These are phyloP conservation scores for Ranitomeya imitator DNA, from an alignment of 2,113 vertebrate species.

Conservation along the genomic window DNA sequence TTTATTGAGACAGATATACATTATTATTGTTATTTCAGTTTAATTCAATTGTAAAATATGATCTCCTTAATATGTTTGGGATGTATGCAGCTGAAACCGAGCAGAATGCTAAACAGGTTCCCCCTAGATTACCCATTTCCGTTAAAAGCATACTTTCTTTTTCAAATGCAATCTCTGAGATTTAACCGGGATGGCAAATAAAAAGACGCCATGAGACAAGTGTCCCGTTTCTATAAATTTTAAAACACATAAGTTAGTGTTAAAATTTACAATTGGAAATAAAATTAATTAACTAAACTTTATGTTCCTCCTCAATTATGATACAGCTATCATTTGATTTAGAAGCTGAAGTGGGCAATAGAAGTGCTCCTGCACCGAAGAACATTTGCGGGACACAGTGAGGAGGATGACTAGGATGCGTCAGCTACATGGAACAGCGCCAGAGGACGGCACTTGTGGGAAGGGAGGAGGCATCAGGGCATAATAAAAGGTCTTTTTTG, in stretches of 20 bases:
- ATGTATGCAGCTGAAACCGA: background rate
- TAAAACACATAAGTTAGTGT: background rate
- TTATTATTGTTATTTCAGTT: slow-evolving; percentile 16
- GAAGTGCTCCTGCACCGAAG: no score
- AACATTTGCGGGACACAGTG: no score
- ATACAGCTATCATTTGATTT: no score
- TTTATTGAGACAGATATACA: slow-evolving; percentile 1
- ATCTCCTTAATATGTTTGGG: background rate
- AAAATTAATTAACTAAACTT: no score
- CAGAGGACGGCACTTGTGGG: no score
- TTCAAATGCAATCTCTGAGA: background rate
- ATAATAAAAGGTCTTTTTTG: no score
- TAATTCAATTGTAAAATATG: slow-evolving; percentile 2
- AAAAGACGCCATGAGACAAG: background rate
- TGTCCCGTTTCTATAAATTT: background rate
- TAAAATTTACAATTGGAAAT: no score
- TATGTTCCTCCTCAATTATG: no score
- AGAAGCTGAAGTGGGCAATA: no score
- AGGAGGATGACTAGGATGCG: no score
- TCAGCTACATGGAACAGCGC: no score
- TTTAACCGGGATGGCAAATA: background rate
- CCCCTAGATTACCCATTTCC: background rate
- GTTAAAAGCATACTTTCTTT: background rate
- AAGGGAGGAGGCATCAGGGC: no score
- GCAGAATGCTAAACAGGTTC: background rate